phyloP scores from a whole-genome alignment of 2,113 vertebrate species.

The Sula dactylatra region DNA sequence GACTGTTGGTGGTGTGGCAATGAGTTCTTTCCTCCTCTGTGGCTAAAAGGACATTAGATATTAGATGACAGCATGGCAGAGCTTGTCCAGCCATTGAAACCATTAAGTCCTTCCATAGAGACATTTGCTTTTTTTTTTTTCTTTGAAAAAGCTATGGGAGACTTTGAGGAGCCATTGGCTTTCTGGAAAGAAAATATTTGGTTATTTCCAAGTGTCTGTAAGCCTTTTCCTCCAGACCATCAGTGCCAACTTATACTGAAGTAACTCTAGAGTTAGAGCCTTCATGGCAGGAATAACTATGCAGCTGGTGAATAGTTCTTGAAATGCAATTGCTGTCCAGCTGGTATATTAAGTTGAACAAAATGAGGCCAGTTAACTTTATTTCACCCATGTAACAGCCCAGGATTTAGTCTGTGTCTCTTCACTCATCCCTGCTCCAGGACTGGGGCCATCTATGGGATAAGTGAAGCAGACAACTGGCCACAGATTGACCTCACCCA shows the following conservation, averaged over 20 bases:
- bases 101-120: not conserved
- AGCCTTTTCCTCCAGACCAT: not conserved
- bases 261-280: not conserved
- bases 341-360: not conserved
- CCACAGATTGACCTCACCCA: not conserved
- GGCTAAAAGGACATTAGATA: not conserved
- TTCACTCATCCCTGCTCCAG: not conserved
- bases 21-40: not conserved
- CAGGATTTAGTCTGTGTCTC: not conserved
- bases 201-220: not conserved
- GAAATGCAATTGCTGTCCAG: not conserved
- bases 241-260: not conserved
- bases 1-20: not conserved
- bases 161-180: not conserved
- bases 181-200: not conserved
- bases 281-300: not conserved
- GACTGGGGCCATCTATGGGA: not conserved
- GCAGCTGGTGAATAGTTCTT: not conserved
- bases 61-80: not conserved
- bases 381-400: not conserved
- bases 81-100: not conserved
- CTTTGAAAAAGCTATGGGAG: not conserved
- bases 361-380: not conserved
- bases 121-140: not conserved
- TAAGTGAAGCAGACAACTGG: not conserved